Percentiles rank a stretch among this genome's conserved stretches.
Conservation (phyloP, 1,140 invertebrate genomes). For the Homalodisca vitripennis region DNA sequence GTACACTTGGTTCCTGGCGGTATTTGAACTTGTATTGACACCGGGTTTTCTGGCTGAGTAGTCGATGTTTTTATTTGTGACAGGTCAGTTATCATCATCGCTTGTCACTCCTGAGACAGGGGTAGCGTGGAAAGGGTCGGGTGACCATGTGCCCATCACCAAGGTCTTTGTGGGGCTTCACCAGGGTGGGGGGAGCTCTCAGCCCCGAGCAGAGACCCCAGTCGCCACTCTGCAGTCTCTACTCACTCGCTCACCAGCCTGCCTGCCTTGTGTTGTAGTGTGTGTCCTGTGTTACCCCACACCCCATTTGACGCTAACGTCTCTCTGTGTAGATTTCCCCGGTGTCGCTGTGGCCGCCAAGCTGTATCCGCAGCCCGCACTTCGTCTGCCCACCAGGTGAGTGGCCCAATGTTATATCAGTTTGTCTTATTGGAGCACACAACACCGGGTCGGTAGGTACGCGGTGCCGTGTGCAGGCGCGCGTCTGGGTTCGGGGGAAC, state of each 20-base stretch:
- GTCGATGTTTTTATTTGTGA: too few species aligned
- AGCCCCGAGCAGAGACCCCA: background rate
- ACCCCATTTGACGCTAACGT: too few species aligned
- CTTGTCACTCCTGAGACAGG: too few species aligned
- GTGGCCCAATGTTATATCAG: background rate
- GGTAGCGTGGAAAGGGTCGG: too few species aligned
- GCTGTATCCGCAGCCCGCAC: conserved; percentile 16
- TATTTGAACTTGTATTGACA: too few species aligned
- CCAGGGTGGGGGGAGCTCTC: conserved; percentile 21
- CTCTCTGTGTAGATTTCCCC: background rate
- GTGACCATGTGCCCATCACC: too few species aligned
- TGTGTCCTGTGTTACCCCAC: too few species aligned
- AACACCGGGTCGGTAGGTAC: background rate
- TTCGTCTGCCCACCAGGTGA: conserved; percentile 22
- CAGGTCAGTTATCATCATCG: too few species aligned
- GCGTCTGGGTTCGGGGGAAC: background rate
- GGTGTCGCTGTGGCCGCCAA: conserved; percentile 16
- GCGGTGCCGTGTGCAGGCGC: background rate
- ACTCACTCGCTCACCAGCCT: conserved; percentile 8
- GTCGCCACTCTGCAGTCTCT: background rate
- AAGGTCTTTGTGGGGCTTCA: too few species aligned
- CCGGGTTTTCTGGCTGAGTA: too few species aligned
- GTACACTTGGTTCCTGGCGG: too few species aligned
- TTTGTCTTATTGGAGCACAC: conserved; percentile 23
- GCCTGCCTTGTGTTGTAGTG: background rate